Evolutionary conservation across 2,888 invertebrate genomes (phyloP), one percentile per base, ranked within the genome.

Genomic region (Pandemis heparana): DNA sequence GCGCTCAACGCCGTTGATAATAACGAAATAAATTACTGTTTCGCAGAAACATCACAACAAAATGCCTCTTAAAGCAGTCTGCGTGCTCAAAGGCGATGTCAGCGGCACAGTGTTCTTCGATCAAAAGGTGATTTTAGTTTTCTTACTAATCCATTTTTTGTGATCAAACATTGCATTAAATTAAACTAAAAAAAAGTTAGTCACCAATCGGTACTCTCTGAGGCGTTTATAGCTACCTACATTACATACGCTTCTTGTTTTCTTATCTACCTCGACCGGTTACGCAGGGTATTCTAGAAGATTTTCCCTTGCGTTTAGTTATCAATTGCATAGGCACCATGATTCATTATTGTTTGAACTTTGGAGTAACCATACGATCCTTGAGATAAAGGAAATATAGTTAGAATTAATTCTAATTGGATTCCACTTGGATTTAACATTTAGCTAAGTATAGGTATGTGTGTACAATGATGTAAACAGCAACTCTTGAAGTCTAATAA

Each of bases 51-150:
- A 66, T 65, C 53, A 32, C 10, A 43, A 61, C 76, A 89, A 82
- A 79, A 96, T 96, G 96, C 91, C 95, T 75, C 86, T 88, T 32
- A 97, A 97, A 95, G 98, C 98, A 74, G 98, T 98, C 75, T 98
- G 98, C 88, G 98, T 98, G 80, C 95, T 98, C 78, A 96, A 96
- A 78, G 98, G 98, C 38, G 98, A 98, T 88, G 97, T 97, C 51
- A 96, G 95, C 81, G 98, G 98, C 78, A 97, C 97, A 9, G 94
- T 98, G 74, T 96, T 92, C 89, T 98, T 98, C 86, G 96, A 96
- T 74, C 98, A 98, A 92, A 94, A 95, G 89, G 97, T 97, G 94
- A 89, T 77, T 72, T 61, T 32, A 32, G 38, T 60, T 69, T 70
- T 70, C 65, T 71, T 56, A n/a, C n/a, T 43, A 70, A 7, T 46